Conservation (phyloP, 2,888 invertebrate genomes). For the Labia minor region DNA sequence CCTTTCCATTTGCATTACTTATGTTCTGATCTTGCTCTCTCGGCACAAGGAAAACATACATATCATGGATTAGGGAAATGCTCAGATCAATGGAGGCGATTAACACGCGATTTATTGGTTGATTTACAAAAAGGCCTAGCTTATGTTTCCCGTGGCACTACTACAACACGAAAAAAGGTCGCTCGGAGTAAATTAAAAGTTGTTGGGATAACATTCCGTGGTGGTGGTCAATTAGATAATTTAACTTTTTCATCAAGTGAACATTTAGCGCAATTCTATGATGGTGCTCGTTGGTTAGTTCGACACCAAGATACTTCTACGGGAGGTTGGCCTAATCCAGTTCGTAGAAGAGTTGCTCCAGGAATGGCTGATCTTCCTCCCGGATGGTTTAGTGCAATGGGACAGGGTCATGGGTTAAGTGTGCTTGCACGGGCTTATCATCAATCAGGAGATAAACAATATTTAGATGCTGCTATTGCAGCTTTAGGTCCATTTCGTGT, state of each 20-base stretch:
- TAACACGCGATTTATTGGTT: conserved; percentile 78
- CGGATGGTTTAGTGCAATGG: conserved; percentile 87
- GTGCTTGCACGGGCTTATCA: conserved; percentile 84
- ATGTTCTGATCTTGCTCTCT: conserved; percentile 59
- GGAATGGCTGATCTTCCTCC: conserved; percentile 68
- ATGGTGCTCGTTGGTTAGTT: conserved; percentile 88
- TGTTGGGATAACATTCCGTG: conserved; percentile 53
- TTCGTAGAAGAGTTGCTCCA: conserved; percentile 60
- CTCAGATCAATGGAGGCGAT: conserved; percentile 50
- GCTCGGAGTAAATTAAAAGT: conserved; percentile 61
- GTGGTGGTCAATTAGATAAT: conserved; percentile 64
- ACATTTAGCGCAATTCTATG: conserved; percentile 83
- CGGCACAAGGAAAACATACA: conserved; percentile 64
- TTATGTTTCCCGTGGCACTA: conserved; percentile 43
- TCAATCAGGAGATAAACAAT: conserved; percentile 61
- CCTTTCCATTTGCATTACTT: conserved; percentile 73
- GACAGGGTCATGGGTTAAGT: conserved; percentile 94
- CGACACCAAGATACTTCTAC: conserved; percentile 66
- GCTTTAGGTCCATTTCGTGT: conserved; percentile 71
- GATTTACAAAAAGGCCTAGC: conserved; percentile 85
- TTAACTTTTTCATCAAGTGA: conserved; percentile 68
- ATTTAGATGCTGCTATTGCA: conserved; percentile 68
- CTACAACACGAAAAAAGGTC: conserved; percentile 50
- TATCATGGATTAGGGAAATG: conserved; percentile 61
- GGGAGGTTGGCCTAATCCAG: conserved; percentile 92